A percentile compares a stretch with the other conserved stretches of the same genome.
These are phyloP conservation scores for Lutjanus erythropterus DNA, from an alignment of 2,113 vertebrate genomes.

Conservation along the genomic window DNA sequence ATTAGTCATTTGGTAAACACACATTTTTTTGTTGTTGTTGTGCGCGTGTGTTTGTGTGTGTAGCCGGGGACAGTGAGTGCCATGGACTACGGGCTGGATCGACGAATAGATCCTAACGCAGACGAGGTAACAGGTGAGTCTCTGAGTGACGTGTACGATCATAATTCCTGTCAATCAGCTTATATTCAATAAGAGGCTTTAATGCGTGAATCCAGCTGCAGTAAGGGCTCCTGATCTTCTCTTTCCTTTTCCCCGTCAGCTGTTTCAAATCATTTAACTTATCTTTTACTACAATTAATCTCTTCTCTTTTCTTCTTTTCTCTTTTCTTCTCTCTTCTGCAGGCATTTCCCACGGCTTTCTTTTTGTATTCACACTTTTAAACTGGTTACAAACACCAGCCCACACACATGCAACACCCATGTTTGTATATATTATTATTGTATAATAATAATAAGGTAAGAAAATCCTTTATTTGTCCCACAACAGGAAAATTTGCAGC, in stretches of 20 bases:
- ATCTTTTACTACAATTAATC: slow-evolving; percentile 21
- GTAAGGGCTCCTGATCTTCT: neutral
- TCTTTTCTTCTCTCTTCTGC: slow-evolving; percentile 41
- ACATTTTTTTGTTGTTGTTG: neutral
- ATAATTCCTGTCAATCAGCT: slow-evolving; percentile 67
- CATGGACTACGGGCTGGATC: slow-evolving; percentile 92
- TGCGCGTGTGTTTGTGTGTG: slow-evolving; percentile 14
- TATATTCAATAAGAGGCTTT: slow-evolving; percentile 74
- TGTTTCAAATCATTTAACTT: slow-evolving; percentile 8
- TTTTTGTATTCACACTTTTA: slow-evolving; percentile 37
- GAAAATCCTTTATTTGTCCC: no score
- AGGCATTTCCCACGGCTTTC: slow-evolving; percentile 53
- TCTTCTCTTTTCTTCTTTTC: slow-evolving; percentile 29
- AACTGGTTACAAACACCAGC: slow-evolving; percentile 19
- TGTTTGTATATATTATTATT: no score
- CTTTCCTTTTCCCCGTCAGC: slow-evolving; percentile 1
- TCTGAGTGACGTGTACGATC: slow-evolving; percentile 44
- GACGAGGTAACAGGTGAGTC: slow-evolving; percentile 91
- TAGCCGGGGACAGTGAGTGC: slow-evolving; percentile 91
- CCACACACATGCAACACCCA: slow-evolving; percentile 7
- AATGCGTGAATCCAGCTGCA: slow-evolving; percentile 28
- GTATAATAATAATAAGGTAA: no score
- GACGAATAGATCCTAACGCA: slow-evolving; percentile 89
- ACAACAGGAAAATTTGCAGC: no score
- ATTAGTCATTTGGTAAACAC: slow-evolving; percentile 37